A percentile compares a stretch with the other conserved stretches of the same genome.
These are phyloP conservation scores for Macquaria ambigua DNA, from an alignment of 2,113 vertebrate species.

Conservation along the genomic window DNA sequence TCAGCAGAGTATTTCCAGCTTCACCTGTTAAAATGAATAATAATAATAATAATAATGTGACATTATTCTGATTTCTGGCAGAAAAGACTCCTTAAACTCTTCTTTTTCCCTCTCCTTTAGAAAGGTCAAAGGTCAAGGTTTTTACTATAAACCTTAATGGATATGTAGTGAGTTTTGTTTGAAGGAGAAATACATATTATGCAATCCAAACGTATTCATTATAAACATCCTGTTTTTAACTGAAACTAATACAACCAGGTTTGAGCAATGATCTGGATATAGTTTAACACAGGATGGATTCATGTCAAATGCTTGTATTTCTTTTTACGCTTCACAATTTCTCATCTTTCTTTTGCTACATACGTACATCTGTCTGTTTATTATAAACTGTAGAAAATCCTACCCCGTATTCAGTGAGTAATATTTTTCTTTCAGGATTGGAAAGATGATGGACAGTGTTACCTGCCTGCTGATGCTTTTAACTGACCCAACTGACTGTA, in stretches of 20 bases:
- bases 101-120: background rate
- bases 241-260: background rate
- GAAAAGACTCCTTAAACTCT: background rate
- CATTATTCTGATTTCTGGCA: background rate
- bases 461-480: background rate
- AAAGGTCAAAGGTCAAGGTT: background rate
- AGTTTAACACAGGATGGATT: background rate
- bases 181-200: background rate
- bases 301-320: background rate
- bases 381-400: background rate
- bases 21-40: background rate
- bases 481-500: background rate
- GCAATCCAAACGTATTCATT: background rate
- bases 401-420: background rate
- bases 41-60: background rate
- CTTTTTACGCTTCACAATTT: background rate
- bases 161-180: background rate
- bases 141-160: background rate
- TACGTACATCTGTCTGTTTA: background rate
- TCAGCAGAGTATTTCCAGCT: background rate
- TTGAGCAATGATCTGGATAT: background rate
- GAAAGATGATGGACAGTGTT: background rate
- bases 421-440: background rate
- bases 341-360: too few species aligned
- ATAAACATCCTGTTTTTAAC: background rate